Conservation (phyloP, 2,888 invertebrate genomes). For the Leptinotarsa tumamoca region DNA sequence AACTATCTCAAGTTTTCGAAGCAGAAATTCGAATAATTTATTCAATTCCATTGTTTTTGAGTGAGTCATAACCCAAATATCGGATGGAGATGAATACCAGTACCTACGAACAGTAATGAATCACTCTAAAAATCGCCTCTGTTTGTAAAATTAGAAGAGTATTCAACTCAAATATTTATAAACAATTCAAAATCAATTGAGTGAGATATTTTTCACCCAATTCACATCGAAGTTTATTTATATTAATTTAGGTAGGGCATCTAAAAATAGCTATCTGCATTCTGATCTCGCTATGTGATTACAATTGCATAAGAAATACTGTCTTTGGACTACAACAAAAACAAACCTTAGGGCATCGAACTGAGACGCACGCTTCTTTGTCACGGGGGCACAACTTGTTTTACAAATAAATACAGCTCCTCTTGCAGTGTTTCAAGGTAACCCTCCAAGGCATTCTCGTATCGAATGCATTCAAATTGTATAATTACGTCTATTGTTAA, state of each 20-base stretch:
- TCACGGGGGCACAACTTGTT: constrained; percentile 41
- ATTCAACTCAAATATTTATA: constrained; percentile 12
- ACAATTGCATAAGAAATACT: constrained; percentile 36
- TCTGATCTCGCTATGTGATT: constrained; percentile 26
- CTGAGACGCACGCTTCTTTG: constrained; percentile 37
- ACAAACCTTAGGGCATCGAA: constrained; percentile 39
- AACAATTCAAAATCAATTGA: constrained; percentile 18
- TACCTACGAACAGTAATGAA: neutral
- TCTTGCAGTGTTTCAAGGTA: constrained; percentile 13
- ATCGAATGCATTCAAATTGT: constrained; percentile 3
- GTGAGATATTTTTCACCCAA: constrained; percentile 15
- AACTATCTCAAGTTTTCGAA: too few species aligned
- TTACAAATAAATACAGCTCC: constrained; percentile 34
- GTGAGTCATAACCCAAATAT: constrained; percentile 11
- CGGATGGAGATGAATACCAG: neutral
- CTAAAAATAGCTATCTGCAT: constrained; percentile 23
- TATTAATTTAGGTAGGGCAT: constrained; percentile 19
- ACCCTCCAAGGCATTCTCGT: neutral
- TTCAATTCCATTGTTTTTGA: neutral
- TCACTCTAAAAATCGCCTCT: neutral
- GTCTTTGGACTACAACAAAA: constrained; percentile 29
- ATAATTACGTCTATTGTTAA: neutral
- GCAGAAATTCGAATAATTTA: neutral
- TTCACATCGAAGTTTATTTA: constrained; percentile 24
- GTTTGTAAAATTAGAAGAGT: neutral